These are phyloP conservation scores for Amphiprion clarkii DNA, from an alignment of 2,797 vertebrate genomes.

Conservation along the genomic window DNA sequence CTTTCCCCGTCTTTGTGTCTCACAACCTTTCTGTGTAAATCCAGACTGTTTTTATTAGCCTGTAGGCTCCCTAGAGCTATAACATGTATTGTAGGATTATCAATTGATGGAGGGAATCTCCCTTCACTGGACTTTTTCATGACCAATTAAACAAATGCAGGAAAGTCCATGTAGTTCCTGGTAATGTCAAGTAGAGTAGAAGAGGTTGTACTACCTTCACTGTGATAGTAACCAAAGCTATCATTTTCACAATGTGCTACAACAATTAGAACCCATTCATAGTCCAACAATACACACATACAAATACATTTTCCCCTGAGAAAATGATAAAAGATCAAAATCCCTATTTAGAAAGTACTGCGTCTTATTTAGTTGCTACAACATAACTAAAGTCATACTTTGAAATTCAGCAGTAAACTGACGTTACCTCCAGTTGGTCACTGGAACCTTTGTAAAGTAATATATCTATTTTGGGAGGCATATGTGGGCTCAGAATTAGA, in stretches of 20 bases:
- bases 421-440: not conserved
- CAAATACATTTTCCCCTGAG: not conserved
- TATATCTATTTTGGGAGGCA: slow-evolving; percentile 1
- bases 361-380: too few relatives aligned
- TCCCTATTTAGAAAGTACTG: too few relatives aligned
- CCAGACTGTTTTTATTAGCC: not conserved
- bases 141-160: slow-evolving; percentile 17
- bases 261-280: not conserved
- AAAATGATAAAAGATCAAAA: too few relatives aligned
- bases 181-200: not conserved
- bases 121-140: slow-evolving; percentile 49
- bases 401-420: not conserved
- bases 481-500: slow-evolving; percentile 11
- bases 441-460: not conserved
- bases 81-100: not conserved
- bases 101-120: slow-evolving; percentile 22
- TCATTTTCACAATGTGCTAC: not conserved
- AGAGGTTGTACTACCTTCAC: not conserved
- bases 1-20: not conserved
- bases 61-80: not conserved
- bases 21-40: not conserved
- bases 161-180: slow-evolving; percentile 57
- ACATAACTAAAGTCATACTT: not conserved
- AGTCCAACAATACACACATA: not conserved
- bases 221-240: not conserved